Conservation (phyloP, 2,113 vertebrate genomes). For the Apodemus speciosus region DNA sequence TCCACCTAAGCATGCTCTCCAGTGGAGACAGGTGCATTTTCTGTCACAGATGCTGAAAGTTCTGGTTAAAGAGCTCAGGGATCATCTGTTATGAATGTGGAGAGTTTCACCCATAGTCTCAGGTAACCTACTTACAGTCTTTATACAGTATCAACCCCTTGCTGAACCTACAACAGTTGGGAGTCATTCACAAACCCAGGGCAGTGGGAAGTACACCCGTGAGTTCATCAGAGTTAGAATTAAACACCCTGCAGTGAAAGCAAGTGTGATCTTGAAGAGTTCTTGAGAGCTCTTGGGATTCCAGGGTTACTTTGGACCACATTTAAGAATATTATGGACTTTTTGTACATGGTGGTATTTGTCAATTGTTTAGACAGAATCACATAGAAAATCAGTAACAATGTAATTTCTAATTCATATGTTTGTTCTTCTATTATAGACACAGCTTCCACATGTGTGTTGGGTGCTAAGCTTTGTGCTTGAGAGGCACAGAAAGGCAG, state of each 20-base stretch:
- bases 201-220: neutral
- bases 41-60: neutral
- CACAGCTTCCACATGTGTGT: neutral
- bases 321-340: neutral
- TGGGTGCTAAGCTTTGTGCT: neutral
- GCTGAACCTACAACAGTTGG: neutral
- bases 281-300: neutral
- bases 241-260: neutral
- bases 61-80: neutral
- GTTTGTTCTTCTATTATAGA: conserved; percentile 6
- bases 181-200: neutral
- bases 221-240: neutral
- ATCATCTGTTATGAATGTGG: neutral
- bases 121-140: neutral
- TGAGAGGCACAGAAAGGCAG: neutral
- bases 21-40: neutral
- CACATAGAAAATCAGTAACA: neutral
- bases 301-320: neutral
- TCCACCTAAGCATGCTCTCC: neutral
- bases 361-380: neutral
- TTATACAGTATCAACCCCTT: neutral
- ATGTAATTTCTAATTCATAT: conserved; percentile 26
- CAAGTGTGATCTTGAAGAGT: neutral
- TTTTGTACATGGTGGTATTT: neutral
- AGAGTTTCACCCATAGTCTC: neutral